phyloP scores from a whole-genome alignment of 2,113 vertebrate species.

The Hiodon tergisus region DNA sequence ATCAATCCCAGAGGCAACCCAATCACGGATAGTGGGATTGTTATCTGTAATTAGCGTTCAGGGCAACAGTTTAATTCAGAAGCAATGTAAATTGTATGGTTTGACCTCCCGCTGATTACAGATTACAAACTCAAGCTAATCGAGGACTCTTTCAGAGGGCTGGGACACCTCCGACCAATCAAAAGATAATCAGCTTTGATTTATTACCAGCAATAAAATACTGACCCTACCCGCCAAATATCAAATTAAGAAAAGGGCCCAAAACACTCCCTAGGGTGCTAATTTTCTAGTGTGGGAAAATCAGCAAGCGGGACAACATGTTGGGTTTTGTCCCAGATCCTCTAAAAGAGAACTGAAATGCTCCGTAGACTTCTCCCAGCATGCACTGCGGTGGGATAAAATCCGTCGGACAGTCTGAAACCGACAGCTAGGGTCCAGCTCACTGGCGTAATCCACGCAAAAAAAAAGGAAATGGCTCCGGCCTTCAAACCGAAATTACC shows the following conservation, averaged over 20 bases:
- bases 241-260: too few relatives aligned
- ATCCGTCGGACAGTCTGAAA: too few relatives aligned
- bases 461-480: background rate
- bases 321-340: too few relatives aligned
- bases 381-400: too few relatives aligned
- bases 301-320: too few relatives aligned
- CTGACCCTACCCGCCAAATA: too few relatives aligned
- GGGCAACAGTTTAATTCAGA: background rate
- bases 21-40: background rate
- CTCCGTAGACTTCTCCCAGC: too few relatives aligned
- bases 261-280: too few relatives aligned
- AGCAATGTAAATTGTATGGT: background rate
- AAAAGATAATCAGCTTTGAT: background rate
- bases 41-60: background rate
- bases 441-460: background rate
- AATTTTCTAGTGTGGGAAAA: too few relatives aligned
- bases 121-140: background rate
- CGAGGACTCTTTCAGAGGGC: background rate
- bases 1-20: background rate
- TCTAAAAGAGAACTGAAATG: too few relatives aligned
- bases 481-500: background rate
- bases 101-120: background rate
- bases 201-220: background rate
- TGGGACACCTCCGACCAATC: background rate
- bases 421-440: background rate